Evolutionary conservation across 2,797 vertebrate genomes (phyloP), one percentile per base, ranked within the genome.

Genomic region (Megaceryle alcyon): DNA sequence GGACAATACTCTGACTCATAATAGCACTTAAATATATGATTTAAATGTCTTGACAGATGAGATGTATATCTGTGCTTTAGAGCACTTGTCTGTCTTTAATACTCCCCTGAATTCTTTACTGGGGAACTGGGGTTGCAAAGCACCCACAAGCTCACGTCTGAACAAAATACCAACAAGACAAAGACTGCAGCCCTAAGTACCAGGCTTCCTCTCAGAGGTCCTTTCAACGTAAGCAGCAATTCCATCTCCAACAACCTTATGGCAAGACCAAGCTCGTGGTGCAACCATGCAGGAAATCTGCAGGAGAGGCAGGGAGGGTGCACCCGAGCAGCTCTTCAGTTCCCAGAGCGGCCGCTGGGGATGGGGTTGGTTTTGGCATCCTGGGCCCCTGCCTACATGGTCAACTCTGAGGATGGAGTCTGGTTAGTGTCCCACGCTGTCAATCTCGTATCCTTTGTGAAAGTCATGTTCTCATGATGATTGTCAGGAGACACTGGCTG

Each of bases 231-330:
- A 12, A 22, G 13, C 22, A 63, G 29, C 17, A 43, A 22, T 31
- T 86, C 39, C 48, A 23, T 3, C 57, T 86, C 70, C 35, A 66
- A 60, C 71, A 84, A 3, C 12, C 39, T 8, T 5, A 11, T 2
- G n/a, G 43, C 12, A 25, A 49, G 15, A 37, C 7, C 8, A 28
- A 68, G 39, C 14, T 1, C 29, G 28, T 0, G 0, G n/a, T 46
- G 49, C 25, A 5, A 10, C 10, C 14, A 0, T 3, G 17, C 44
- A 56, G 64, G 39, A 54, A 64, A 56, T 9, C n/a, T 49, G 31
- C 29, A 11, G 54, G 44, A 35, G 72, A 80, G 64, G 64, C 21
- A 13, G 33, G 48, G 23, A 49, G 18, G 28, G 2, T 31, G 54
- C 3, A 29, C 43, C 2, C 0, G 10, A 12, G 33, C 41, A 19